Base-by-base conservation (phyloP, 2,797 vertebrate genomes). In the Phataginus tetradactyla region DNA sequence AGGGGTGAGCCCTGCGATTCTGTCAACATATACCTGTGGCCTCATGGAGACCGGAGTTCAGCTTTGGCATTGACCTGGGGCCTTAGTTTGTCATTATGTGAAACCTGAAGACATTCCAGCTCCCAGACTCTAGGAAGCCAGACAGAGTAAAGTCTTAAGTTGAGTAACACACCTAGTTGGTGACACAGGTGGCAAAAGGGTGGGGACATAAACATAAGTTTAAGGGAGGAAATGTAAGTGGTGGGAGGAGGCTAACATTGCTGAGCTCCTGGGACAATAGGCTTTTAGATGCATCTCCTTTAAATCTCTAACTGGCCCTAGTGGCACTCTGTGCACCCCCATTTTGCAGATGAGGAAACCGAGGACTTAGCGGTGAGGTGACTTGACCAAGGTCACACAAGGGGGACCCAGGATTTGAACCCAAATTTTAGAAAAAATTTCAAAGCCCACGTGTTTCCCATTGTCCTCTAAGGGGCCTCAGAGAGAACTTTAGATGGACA, bases 271-370 rank as follows among this genome's bases (percentile, higher is more conserved):
- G 10, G 66, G 27, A 27, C 49, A 15, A 11, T 2, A 29, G 8
- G 25, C 15, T 49, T 55, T 23, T 34, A 32, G 37, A 12, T 1
- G 55, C 79, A 55, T 69, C 75, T 27, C 3, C 8, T 17, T 25
- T 29, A 25, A 25, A 29, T 69, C 34, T 68, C 32, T 37, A 29
- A 12, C 7, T 4, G 11, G 42, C 25, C 29, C 53, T 29, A 1
- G 32, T 5, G 23, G 4, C 2, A 7, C 17, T 7, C 39, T 0
- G 1, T 0, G 17, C 5, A n/a, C 39, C 23, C 23, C 3, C 0
- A 2, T 77, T 84, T 87, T 77, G n/a, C 42, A 74, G 49, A 29
- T 13, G 3, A 69, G 34, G 90, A 91, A 94, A 66, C 72, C 21
- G 34, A 81, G 45, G 32, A 51, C 55, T 57, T 51, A 37, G 20